phyloP scores from a whole-genome alignment of 2,797 vertebrate species.

The Xenopus petersii region DNA sequence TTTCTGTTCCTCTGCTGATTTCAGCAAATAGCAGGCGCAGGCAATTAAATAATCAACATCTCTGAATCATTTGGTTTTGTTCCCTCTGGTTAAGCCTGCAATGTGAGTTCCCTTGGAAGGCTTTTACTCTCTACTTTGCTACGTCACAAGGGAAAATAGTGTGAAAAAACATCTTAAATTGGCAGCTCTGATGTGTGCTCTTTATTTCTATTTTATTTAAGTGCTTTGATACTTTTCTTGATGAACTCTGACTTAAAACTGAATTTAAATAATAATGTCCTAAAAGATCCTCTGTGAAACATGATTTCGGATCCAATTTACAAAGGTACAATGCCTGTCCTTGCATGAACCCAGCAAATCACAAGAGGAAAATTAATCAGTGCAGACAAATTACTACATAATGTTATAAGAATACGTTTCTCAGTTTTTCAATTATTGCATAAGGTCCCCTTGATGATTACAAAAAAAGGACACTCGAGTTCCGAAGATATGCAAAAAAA shows the following conservation, averaged over 20 bases:
- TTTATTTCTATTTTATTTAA: slow-evolving; percentile 32
- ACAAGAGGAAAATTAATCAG: no score
- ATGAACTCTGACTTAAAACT: slow-evolving; percentile 26
- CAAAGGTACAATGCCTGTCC: neutral
- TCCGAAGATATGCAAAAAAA: no score
- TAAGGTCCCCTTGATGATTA: no score
- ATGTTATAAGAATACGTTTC: no score
- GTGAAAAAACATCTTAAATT: slow-evolving; percentile 1
- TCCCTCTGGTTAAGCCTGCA: slow-evolving; percentile 16
- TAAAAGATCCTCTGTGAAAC: neutral
- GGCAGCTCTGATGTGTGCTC: slow-evolving; percentile 7
- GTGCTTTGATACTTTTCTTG: slow-evolving; percentile 31
- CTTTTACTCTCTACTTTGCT: neutral
- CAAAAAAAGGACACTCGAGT: no score
- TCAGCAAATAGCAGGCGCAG: slow-evolving; percentile 31
- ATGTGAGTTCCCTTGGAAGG: slow-evolving; percentile 1
- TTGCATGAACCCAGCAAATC: neutral
- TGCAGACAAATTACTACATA: no score
- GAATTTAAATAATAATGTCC: slow-evolving; percentile 12
- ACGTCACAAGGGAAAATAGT: slow-evolving; percentile 16
- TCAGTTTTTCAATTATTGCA: no score
- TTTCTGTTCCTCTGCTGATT: slow-evolving; percentile 42
- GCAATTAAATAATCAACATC: slow-evolving; percentile 41
- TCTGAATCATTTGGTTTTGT: slow-evolving; percentile 28
- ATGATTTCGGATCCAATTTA: neutral